Evolutionary conservation across 1,140 invertebrate genomes (phyloP), one percentile per base, ranked within the genome.

Genomic region (Polyergus mexicanus): DNA sequence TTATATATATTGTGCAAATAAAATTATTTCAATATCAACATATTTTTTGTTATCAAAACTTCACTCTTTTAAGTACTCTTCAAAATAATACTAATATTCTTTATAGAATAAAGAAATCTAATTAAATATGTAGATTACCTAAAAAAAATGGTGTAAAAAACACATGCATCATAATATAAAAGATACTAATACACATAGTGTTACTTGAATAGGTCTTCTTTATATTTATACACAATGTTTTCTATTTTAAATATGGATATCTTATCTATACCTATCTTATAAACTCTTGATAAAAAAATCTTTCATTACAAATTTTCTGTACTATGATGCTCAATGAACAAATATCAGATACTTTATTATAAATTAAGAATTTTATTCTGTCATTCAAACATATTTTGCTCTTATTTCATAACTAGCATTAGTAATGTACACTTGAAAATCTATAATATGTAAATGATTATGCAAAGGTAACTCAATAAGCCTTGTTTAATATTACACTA

Each of bases 351-450:
- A 75, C 32, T 68, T 51, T 28, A 77, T 80, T n/a, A 81, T 80
- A 88, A 88, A 88, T 76, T 81, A 86, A 86, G 63, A 86, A 86
- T 68, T 88, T 88, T 88, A 86, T 88, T 88, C 16, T 32, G 35
- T 22, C 62, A 76, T 19, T 84, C 80, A 84, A 72, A 47, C 69
- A 86, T 72, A 83, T 32, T 83, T 63, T 44, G 35, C n/a, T 68
- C 71, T 32, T 89, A 56, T 54, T 66, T 88, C 22, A 71, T 66
- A 84, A 90, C 25, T 78, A 85, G 68, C 41, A 90, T 56, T 86
- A 84, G 22, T 88, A 62, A 35, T 68, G 58, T 87, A 69, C 81
- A 90, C 58, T 74, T 72, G 32, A 87, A 84, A 86, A 85, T 71
- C 69, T 85, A 56, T 80, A 88, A 86, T 56, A 47, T 47, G 11